These are phyloP conservation scores for Intellagama lesueurii DNA, from an alignment of 2,797 vertebrate species.

Conservation along the genomic window DNA sequence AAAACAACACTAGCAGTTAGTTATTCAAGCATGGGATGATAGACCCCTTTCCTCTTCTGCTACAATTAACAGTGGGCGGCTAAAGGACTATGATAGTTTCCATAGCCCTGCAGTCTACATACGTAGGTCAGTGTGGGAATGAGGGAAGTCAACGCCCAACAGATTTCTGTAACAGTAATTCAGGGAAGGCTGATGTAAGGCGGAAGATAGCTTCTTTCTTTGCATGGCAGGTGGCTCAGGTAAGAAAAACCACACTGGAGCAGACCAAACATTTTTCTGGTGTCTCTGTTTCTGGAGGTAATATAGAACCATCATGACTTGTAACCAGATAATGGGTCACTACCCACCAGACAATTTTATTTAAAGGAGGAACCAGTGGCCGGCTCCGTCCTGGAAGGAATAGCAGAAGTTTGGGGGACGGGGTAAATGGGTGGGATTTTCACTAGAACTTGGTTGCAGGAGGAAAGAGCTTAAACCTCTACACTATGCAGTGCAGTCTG, in stretches of 20 bases:
- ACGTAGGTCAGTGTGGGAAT: too few species aligned
- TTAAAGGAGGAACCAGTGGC: not conserved
- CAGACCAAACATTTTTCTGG: not conserved
- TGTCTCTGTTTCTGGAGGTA: not conserved
- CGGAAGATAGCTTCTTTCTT: not conserved
- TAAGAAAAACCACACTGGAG: not conserved
- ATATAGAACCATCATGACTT: not conserved
- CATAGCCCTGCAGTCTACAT: too few species aligned
- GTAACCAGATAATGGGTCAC: not conserved
- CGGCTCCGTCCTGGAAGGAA: too few species aligned
- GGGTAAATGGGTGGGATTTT: not conserved
- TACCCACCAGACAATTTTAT: not conserved
- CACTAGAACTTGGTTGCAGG: not conserved
- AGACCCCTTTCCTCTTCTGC: not conserved
- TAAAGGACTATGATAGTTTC: not conserved
- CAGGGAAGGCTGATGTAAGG: too few species aligned
- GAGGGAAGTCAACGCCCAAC: too few species aligned
- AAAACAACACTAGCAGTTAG: rapidly evolving
- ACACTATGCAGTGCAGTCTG: not conserved
- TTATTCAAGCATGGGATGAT: not conserved
- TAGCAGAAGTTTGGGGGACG: too few species aligned
- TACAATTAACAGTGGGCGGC: not conserved
- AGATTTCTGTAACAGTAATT: too few species aligned
- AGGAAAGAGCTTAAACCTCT: not conserved
- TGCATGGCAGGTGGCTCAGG: not conserved